Base-by-base conservation (phyloP, 92 coral and sea anemone genomes). In the Nematostella vectensis region DNA sequence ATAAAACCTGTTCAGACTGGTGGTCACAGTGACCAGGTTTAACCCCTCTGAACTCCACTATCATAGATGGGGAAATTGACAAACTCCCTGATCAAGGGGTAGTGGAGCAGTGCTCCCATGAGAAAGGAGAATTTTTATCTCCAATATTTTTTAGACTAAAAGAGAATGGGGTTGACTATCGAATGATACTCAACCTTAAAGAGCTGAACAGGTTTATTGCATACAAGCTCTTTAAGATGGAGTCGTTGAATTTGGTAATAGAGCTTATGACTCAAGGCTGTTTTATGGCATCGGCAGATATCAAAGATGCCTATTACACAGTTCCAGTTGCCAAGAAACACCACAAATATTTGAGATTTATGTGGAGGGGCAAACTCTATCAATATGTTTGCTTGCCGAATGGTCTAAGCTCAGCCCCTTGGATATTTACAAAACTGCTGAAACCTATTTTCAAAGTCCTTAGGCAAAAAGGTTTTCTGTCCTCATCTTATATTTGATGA, bases 401-500 rank as follows among this genome's bases (percentile, higher is more conserved):
- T 77, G 84, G 84, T 26, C 62, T 76, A 48, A 71, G 77, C 26
- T 69, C 70, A 43, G 76, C 71, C 19, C 78, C 72, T 18, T 47
- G 69, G 36, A 59, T 62, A 26, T 76, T 76, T 48, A 76, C 78
- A 39, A 77, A 77, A 64, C 62, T 57, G 11, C 47, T 77, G 19
- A 77, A 77, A 59, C 73, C 83, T 28, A 78, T 77, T 31, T 63
- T 69, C 26, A 55, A 48, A 25, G 24, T 59, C 3, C 48, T 63
- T 8, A 63, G 83, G 49, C 18, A 62, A 63, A 56, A 55, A 29
- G 73, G 68, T 29, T 40, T 37, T 22, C 42, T 70, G 38, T 69
- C 77, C 23, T 70, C 78, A 16, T 59, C 77, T 9, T 72, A 79
- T 39, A 79, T 72, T n/a, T 31, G 85, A 82, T 72, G 84, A 77